Evolutionary conservation across 92 coral and sea anemone species (phyloP).

Genomic region (Montipora capitata): DNA sequence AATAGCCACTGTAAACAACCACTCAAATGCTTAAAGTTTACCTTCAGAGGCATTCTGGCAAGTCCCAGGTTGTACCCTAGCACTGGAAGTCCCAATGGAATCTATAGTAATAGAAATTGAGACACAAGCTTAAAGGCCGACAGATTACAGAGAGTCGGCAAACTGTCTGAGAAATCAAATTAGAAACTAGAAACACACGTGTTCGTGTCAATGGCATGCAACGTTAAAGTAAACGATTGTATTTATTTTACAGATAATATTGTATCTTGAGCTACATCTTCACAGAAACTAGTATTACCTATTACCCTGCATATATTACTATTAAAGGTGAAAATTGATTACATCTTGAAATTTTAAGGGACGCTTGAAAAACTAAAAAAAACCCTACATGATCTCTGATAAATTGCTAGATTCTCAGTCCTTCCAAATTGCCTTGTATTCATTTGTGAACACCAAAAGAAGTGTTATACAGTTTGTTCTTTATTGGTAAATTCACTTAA

Average conservation of each 20-base stretch:
- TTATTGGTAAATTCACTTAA: neutral
- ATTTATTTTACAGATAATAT: too few species aligned
- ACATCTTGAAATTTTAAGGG: neutral
- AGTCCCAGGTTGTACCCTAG: neutral
- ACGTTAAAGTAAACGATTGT: neutral
- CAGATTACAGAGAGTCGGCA: neutral
- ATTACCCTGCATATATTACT: neutral
- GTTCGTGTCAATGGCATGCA: neutral
- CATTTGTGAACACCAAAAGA: neutral
- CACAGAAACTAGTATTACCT: neutral
- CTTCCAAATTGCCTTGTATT: neutral
- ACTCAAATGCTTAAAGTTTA: neutral
- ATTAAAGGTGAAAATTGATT: neutral
- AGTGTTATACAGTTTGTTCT: neutral
- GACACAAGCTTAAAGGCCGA: neutral
- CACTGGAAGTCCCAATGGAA: neutral
- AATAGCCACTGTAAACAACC: neutral
- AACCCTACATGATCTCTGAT: neutral
- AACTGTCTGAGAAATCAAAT: neutral
- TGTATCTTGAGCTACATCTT: neutral
- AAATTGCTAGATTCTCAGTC: neutral
- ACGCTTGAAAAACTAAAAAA: neutral
- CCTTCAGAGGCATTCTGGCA: neutral
- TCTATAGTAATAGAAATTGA: neutral
- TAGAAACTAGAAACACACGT: neutral